These are phyloP conservation scores for Muntiacus reevesi DNA, from an alignment of 2,113 vertebrate genomes.

Conservation along the genomic window DNA sequence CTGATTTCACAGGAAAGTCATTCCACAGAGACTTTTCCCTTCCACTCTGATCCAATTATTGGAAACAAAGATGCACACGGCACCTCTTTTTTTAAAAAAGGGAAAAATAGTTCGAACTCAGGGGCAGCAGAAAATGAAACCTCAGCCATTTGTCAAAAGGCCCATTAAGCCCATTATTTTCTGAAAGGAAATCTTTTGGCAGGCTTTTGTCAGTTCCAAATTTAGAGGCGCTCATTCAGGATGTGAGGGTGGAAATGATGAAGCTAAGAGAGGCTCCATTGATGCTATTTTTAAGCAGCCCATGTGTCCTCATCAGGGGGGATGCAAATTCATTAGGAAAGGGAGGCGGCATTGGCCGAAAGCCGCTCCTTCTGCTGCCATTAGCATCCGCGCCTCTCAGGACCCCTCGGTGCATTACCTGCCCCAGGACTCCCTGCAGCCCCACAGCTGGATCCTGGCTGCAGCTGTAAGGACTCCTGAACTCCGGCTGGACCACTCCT, in stretches of 20 bases:
- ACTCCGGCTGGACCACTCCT: no score
- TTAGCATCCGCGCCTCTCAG: accelerated
- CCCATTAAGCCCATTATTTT: slow-evolving; percentile 62
- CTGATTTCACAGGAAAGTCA: neutral
- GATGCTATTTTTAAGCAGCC: slow-evolving; percentile 27
- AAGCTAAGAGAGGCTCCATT: neutral
- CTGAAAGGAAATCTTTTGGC: slow-evolving; percentile 54
- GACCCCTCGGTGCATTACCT: accelerated
- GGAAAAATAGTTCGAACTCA: neutral
- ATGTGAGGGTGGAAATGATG: neutral
- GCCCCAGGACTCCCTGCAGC: neutral
- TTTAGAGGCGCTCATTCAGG: slow-evolving; percentile 31
- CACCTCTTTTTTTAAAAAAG: neutral
- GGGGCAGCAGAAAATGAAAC: neutral
- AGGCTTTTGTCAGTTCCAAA: neutral
- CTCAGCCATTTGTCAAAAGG: slow-evolving; percentile 9
- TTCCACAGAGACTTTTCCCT: neutral
- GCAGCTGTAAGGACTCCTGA: accelerated
- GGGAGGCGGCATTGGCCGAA: neutral
- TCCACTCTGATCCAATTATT: neutral
- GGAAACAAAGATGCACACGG: neutral
- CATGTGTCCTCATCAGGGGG: neutral
- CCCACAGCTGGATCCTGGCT: accelerated
- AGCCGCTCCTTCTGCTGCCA: neutral
- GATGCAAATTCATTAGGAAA: neutral